Evolutionary conservation across 2,797 vertebrate species (phyloP), one percentile per base, ranked within the genome.

Genomic region (Monodelphis domestica): DNA sequence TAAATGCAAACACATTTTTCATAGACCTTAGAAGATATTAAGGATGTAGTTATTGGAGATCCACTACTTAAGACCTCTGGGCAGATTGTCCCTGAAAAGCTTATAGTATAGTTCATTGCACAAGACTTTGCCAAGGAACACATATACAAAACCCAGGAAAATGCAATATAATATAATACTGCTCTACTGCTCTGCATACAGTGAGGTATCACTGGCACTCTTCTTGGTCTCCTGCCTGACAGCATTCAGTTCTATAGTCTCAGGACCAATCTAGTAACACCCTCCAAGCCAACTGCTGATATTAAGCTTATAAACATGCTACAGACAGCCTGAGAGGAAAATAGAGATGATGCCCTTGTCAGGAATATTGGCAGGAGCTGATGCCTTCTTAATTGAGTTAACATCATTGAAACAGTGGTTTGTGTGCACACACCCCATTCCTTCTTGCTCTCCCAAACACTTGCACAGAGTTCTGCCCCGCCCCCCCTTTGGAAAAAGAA

Each of bases 401-500:
- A 38, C 63, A 70, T n/a, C 33, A 38, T 38, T 38, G 63, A 70
- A 70, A 70, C n/a, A 70, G n/a, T 70, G 5, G 33, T 4, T 29
- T 28, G 3, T 45, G 52, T 21, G 92, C 95, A 54, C 21, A 0
- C 28, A 87, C 28, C 87, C 88, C 0, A 1, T 90, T 53, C 1
- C 1, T 63, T 63, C 0, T 1, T 55, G 9, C 29, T 54, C 9
- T 28, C 33, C n/a, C 28, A 54, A 45, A 54, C 57, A 11, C 91
- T 51, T 87, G 29, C 53, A 12, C 10, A 0, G 3, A 1, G 33
- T 30, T 50, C 87, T 29, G 33, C n/a, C n/a, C n/a, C n/a, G n/a
- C n/a, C n/a, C n/a, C 38, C 38, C 24, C 56, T 92, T 84, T 30
- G 11, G 29, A 30, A 90, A 55, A 95, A 90, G 70, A 89, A 90